Evolutionary conservation across 2,113 vertebrate species (phyloP).

Genomic region (Salvelinus fontinalis): DNA sequence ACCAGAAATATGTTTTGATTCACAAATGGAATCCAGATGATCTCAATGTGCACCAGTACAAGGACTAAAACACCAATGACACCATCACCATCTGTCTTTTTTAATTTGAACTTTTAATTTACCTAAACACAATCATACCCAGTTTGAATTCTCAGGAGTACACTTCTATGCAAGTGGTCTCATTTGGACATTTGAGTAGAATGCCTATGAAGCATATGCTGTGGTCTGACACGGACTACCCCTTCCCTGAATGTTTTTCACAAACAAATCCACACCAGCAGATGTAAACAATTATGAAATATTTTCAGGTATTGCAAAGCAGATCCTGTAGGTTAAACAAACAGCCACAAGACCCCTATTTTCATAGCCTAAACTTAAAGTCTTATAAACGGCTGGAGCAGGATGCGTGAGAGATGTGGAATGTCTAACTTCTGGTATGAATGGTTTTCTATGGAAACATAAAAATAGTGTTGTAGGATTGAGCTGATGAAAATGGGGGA

Average conservation of each 20-base stretch:
- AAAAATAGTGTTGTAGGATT: not conserved
- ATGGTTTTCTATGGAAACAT: not conserved
- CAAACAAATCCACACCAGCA: slow-evolving; percentile 13
- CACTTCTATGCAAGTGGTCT: not conserved
- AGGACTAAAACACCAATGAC: slow-evolving; percentile 9
- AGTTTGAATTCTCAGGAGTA: not conserved
- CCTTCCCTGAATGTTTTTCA: slow-evolving; percentile 10
- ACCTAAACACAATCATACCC: slow-evolving; percentile 14
- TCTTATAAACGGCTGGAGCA: not conserved
- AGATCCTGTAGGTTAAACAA: slow-evolving; percentile 31
- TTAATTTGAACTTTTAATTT: slow-evolving; percentile 10
- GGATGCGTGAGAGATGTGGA: not conserved
- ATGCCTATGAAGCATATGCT: slow-evolving; percentile 7
- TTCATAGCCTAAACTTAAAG: slow-evolving; percentile 7
- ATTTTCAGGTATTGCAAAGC: slow-evolving; percentile 17
- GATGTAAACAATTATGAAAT: slow-evolving; percentile 31
- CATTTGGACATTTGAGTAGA: not conserved
- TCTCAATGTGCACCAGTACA: not conserved
- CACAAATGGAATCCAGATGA: slow-evolving; percentile 23
- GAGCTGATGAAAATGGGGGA: not conserved
- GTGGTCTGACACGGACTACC: not conserved
- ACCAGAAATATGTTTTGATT: slow-evolving; percentile 24
- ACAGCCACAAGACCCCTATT: slow-evolving; percentile 18
- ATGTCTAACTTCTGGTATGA: not conserved
- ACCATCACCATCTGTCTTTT: slow-evolving; percentile 2